Conservation (phyloP, 2,113 vertebrate species). For the Antechinus stuartii region DNA sequence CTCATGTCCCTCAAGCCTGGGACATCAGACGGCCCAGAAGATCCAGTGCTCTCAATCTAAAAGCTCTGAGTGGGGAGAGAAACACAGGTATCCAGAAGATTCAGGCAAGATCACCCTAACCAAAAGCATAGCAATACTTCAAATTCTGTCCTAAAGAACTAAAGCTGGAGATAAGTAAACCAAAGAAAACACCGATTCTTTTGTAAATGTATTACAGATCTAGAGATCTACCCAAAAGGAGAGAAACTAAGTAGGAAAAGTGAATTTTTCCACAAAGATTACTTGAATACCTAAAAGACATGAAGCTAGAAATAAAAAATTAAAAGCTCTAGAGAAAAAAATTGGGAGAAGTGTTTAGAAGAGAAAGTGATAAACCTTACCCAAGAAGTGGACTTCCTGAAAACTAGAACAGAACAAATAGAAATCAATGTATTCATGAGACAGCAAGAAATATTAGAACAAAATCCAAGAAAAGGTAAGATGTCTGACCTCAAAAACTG, state of each 20-base stretch:
- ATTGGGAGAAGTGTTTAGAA: not conserved
- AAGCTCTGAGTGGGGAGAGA: not conserved
- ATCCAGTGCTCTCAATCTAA: not conserved
- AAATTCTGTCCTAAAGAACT: not conserved
- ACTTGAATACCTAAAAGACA: not conserved
- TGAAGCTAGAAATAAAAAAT: not conserved
- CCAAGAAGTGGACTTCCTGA: not conserved
- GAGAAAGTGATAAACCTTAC: not conserved
- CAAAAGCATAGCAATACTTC: not conserved
- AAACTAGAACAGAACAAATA: not conserved
- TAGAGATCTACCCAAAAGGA: not conserved
- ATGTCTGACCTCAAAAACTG: not conserved
- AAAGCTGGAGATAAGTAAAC: not conserved
- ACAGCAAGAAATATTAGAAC: not conserved
- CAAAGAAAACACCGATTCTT: not conserved
- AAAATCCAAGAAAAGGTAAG: not conserved
- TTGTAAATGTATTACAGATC: not conserved
- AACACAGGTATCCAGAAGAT: not conserved
- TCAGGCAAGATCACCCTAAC: not conserved
- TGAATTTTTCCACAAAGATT: not conserved
- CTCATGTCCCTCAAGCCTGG: not conserved
- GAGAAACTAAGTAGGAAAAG: not conserved
- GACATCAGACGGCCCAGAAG: not conserved
- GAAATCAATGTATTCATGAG: not conserved
- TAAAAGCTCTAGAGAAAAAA: not conserved